Conservation (phyloP, 1,140 invertebrate genomes). For the Drosophila paulistorum region DNA sequence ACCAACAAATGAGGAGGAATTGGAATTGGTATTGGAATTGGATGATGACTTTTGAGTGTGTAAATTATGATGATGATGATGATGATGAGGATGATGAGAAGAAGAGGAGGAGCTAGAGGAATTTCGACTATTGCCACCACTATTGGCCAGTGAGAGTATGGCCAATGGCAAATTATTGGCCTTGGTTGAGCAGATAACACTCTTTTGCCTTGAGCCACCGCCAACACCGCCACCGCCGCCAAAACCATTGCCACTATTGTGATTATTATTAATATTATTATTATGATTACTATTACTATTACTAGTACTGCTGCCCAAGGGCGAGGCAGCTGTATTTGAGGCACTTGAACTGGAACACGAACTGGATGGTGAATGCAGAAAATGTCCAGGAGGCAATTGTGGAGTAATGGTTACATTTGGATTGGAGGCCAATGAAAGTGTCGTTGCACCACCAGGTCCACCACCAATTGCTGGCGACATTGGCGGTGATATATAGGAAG, state of each 20-base stretch:
- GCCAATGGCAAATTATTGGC: conserved; percentile 63
- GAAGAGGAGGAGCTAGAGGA: conserved; percentile 1
- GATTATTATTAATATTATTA: too few species aligned
- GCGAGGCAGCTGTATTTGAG: conserved; percentile 69
- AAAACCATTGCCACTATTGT: background rate
- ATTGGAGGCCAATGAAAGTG: conserved; percentile 69
- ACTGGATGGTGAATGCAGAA: conserved; percentile 70
- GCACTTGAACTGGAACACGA: conserved; percentile 63
- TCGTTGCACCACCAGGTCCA: conserved; percentile 43
- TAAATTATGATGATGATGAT: conserved; percentile 23
- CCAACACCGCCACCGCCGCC: background rate
- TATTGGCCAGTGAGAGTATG: conserved; percentile 53
- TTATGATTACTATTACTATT: background rate
- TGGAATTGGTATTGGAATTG: background rate
- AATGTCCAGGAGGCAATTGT: conserved; percentile 71
- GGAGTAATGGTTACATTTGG: conserved; percentile 79
- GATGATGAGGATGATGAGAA: conserved; percentile 36
- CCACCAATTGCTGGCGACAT: conserved; percentile 71
- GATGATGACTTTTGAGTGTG: conserved; percentile 25
- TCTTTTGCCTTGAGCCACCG: conserved; percentile 60
- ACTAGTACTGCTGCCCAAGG: conserved; percentile 39
- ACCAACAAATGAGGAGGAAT: background rate
- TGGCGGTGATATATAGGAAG: conserved; percentile 77
- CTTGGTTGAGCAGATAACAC: conserved; percentile 79
- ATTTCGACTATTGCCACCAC: background rate